phyloP scores from a whole-genome alignment of 2,797 vertebrate species.

The Hirundo rustica region DNA sequence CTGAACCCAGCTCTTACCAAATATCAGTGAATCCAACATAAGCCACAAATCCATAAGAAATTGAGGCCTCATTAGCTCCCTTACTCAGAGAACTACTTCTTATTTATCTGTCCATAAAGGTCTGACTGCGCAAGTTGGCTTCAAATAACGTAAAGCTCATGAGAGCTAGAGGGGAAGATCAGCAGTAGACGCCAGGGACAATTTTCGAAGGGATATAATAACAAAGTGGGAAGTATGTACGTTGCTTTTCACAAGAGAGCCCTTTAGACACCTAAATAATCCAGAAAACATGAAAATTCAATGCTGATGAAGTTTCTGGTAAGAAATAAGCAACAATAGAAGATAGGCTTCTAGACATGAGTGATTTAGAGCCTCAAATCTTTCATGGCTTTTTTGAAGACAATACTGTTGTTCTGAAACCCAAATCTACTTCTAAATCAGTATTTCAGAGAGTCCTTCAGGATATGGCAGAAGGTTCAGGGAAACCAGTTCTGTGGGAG shows the following conservation, averaged over 20 bases:
- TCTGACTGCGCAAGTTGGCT: neutral
- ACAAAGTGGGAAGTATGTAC: neutral
- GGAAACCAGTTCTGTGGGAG: neutral
- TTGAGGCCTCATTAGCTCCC: neutral
- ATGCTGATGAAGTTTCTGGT: neutral
- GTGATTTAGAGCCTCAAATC: neutral
- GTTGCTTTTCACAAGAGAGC: neutral
- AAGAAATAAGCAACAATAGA: neutral
- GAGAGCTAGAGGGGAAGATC: neutral
- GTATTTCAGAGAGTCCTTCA: neutral
- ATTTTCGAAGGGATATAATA: neutral
- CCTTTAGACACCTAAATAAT: neutral
- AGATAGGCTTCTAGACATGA: neutral
- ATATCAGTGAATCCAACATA: neutral
- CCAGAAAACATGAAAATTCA: neutral
- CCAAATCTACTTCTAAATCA: neutral
- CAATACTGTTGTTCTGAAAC: neutral
- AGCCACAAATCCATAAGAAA: neutral
- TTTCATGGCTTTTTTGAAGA: neutral
- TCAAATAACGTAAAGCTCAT: neutral
- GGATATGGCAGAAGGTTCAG: neutral
- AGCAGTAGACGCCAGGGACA: neutral
- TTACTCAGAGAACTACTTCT: neutral
- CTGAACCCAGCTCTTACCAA: neutral
- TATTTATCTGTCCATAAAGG: neutral